Percentiles rank a stretch among this genome's conserved stretches.
These are phyloP conservation scores for Dipodomys ordii DNA, from an alignment of 2,113 vertebrate species.

Conservation along the genomic window DNA sequence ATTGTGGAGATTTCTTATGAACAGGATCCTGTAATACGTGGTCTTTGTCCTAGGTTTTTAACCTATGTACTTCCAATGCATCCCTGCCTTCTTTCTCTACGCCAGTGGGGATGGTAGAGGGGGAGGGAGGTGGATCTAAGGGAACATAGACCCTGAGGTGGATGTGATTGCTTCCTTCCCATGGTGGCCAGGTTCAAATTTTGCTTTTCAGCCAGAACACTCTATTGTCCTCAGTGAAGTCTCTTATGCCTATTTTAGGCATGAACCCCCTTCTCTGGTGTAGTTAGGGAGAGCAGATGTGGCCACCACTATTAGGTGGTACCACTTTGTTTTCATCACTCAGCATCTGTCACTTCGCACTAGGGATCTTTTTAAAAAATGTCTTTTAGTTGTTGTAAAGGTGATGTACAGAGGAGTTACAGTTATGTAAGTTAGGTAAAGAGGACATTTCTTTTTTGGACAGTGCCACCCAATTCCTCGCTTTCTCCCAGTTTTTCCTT, in stretches of 20 bases:
- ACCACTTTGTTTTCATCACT: neutral
- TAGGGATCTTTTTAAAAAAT: too few relatives aligned
- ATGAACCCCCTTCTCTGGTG: neutral
- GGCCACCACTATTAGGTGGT: too few relatives aligned
- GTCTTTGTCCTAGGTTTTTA: neutral
- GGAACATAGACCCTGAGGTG: too few relatives aligned
- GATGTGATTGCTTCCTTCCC: neutral
- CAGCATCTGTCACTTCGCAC: neutral
- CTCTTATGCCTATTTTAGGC: neutral
- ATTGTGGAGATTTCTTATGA: neutral
- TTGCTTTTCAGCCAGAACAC: neutral
- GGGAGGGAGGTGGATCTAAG: too few relatives aligned
- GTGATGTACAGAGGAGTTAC: too few relatives aligned
- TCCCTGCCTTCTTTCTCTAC: neutral
- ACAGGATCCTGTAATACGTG: accelerated
- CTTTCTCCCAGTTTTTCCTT: too few relatives aligned
- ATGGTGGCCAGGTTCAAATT: neutral
- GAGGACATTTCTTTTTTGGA: too few relatives aligned
- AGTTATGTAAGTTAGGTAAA: too few relatives aligned
- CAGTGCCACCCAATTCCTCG: too few relatives aligned
- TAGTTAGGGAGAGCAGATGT: neutral
- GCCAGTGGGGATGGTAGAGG: neutral
- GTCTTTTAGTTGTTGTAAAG: too few relatives aligned
- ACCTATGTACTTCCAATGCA: too few relatives aligned
- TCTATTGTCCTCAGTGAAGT: neutral